These are phyloP conservation scores for Lutjanus campechanus DNA, from an alignment of 2,797 vertebrate species.

Conservation along the genomic window DNA sequence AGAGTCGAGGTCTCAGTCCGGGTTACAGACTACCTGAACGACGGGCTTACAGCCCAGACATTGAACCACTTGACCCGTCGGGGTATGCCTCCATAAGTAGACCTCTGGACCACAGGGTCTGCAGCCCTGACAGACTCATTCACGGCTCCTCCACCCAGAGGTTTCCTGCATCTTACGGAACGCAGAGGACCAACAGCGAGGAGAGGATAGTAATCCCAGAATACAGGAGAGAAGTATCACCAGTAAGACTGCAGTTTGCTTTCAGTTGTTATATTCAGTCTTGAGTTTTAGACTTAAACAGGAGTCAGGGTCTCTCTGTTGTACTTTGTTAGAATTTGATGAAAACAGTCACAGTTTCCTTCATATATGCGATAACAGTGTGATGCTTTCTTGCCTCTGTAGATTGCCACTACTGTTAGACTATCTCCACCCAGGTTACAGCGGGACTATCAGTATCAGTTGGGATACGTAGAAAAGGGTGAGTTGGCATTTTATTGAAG, in stretches of 20 bases:
- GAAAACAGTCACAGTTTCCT: neutral
- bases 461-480: constrained; percentile 51
- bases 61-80: constrained; percentile 3
- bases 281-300: neutral
- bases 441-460: constrained; percentile 42
- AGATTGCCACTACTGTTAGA: constrained; percentile 55
- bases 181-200: constrained; percentile 43
- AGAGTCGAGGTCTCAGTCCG: constrained; percentile 38
- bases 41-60: constrained; percentile 15
- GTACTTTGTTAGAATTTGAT: neutral
- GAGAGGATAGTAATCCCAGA: constrained; percentile 52
- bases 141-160: constrained; percentile 22
- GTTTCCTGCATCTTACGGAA: constrained; percentile 46
- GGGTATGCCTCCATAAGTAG: constrained; percentile 41
- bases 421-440: constrained; percentile 63
- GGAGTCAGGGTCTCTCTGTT: neutral
- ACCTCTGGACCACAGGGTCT: constrained; percentile 39
- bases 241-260: neutral
- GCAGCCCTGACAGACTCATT: constrained; percentile 49
- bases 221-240: constrained; percentile 62
- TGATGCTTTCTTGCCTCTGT: constrained; percentile 26
- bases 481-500: neutral
- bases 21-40: constrained; percentile 20
- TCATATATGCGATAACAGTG: neutral
- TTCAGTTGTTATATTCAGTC: neutral